phyloP scores from a whole-genome alignment of 53 echinoderm and acorn worm genomes.

The Holothuria leucospilota region DNA sequence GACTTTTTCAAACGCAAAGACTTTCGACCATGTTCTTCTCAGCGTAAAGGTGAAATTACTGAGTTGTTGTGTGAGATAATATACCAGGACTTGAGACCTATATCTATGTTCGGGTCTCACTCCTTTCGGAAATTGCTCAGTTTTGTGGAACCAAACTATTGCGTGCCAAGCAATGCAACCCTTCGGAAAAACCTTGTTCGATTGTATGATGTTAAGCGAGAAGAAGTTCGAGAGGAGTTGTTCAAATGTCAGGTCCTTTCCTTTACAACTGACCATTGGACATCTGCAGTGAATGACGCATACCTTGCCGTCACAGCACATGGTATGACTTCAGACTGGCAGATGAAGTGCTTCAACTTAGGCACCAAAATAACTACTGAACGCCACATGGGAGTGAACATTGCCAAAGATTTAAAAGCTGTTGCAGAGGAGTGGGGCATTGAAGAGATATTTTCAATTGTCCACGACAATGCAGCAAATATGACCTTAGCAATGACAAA shows the following conservation, averaged over 20 bases:
- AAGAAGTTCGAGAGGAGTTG: neutral
- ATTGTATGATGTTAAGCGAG: neutral
- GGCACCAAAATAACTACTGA: neutral
- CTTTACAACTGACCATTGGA: constrained; percentile 4
- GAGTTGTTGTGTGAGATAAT: neutral
- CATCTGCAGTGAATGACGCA: neutral
- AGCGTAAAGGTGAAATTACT: neutral
- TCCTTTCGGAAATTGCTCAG: neutral
- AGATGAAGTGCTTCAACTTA: neutral
- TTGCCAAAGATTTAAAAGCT: neutral
- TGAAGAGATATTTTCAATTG: neutral
- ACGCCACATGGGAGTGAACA: neutral
- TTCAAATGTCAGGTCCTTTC: neutral
- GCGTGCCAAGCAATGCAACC: neutral
- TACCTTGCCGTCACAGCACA: constrained; percentile 3
- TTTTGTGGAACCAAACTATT: neutral
- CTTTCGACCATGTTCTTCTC: neutral
- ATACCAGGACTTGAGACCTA: neutral
- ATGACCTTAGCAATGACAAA: neutral
- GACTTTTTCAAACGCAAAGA: neutral
- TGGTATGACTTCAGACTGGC: constrained; percentile 13
- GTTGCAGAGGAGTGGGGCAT: neutral
- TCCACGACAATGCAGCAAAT: constrained; percentile 1
- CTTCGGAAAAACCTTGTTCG: neutral
- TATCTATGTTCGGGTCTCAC: neutral